Percentiles rank a stretch among this genome's conserved stretches.
phyloP scores from a whole-genome alignment of 2,888 invertebrate species.

The Drosophila peninsularis region DNA sequence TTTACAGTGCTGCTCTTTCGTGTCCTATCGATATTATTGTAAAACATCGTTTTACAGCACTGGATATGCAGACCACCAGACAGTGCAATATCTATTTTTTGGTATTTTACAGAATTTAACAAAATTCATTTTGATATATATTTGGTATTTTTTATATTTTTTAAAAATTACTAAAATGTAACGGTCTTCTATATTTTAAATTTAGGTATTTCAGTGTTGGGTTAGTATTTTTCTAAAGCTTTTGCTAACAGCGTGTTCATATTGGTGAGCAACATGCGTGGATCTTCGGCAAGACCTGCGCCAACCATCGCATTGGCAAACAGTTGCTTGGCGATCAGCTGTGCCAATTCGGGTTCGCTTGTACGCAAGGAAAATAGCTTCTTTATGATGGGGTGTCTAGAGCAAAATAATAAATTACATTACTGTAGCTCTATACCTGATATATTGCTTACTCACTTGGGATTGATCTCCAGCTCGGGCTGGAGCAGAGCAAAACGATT shows the following conservation, averaged over 20 bases:
- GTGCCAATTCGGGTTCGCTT: constrained; percentile 92
- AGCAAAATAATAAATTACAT: neutral
- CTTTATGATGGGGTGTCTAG: constrained; percentile 94
- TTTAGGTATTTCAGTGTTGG: constrained; percentile 6
- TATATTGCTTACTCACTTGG: constrained; percentile 87
- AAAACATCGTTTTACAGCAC: constrained; percentile 7
- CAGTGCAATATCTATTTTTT: neutral
- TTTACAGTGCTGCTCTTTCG: constrained; percentile 15
- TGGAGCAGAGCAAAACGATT: constrained; percentile 93
- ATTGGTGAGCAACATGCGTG: constrained; percentile 92
- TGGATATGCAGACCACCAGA: neutral
- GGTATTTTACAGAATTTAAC: constrained; percentile 9
- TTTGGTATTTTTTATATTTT: constrained; percentile 21
- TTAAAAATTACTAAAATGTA: constrained; percentile 7
- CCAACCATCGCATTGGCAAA: constrained; percentile 98
- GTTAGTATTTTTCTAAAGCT: constrained; percentile 91
- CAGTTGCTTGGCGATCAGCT: constrained; percentile 94
- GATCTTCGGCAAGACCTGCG: constrained; percentile 96
- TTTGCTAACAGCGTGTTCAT: constrained; percentile 94
- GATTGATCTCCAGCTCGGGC: constrained; percentile 97
- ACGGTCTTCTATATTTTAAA: constrained; percentile 12
- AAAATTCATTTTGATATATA: neutral
- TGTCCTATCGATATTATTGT: constrained; percentile 29
- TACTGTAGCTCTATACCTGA: neutral
- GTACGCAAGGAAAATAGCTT: constrained; percentile 91